These are phyloP conservation scores for Drosophila tropicalis DNA, from an alignment of 1,140 invertebrate genomes.

Conservation along the genomic window DNA sequence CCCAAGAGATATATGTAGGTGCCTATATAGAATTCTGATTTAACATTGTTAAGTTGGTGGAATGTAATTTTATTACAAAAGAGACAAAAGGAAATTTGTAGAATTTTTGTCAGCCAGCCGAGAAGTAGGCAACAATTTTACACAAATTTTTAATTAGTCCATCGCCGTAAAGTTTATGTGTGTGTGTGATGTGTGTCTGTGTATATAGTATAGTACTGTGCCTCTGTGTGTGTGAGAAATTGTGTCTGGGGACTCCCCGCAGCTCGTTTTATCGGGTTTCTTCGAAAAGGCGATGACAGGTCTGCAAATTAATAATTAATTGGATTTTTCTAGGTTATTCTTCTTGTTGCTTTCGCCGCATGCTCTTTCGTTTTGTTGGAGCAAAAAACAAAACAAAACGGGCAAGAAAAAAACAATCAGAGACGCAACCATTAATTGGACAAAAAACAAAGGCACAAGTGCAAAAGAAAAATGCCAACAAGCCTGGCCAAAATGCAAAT, in stretches of 20 bases:
- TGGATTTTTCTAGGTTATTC: conserved; percentile 34
- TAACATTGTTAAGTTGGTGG: not conserved
- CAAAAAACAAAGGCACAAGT: not conserved
- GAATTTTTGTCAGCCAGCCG: not conserved
- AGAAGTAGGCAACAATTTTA: conserved; percentile 5
- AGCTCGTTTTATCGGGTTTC: not conserved
- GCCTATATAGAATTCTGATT: not conserved
- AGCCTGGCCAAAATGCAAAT: conserved; percentile 1
- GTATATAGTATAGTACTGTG: not conserved
- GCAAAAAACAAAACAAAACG: too few species aligned
- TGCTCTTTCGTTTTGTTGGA: not conserved
- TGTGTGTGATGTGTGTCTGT: not conserved
- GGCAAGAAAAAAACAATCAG: not conserved
- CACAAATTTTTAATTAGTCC: not conserved
- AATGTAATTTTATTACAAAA: not conserved
- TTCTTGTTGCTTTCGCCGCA: not conserved
- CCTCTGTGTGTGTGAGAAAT: not conserved
- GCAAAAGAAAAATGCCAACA: not conserved
- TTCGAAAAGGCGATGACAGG: conserved; percentile 42
- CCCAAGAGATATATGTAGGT: not conserved
- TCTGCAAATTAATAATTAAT: conserved; percentile 69
- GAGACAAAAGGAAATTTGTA: not conserved
- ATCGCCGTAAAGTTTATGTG: not conserved
- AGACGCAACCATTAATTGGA: not conserved
- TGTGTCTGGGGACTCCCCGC: conserved; percentile 1